phyloP scores from a whole-genome alignment of 2,113 vertebrate species.

The Zingel zingel region DNA sequence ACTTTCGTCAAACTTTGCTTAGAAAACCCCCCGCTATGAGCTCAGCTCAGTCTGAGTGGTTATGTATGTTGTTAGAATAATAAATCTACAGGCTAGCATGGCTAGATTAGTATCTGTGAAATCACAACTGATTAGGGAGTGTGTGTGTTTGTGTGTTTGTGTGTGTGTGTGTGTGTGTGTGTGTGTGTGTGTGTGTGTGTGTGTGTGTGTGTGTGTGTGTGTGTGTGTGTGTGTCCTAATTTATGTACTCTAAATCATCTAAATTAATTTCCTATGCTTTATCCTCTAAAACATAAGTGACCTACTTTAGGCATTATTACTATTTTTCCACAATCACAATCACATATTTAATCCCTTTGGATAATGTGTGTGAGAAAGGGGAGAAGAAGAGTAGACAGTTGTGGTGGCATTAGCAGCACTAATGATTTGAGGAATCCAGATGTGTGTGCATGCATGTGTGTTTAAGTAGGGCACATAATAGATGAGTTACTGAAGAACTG shows the following conservation, averaged over 20 bases:
- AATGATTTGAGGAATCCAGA: constrained; percentile 47
- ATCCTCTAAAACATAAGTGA: constrained; percentile 77
- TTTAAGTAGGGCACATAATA: background rate
- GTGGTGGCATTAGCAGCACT: constrained; percentile 49
- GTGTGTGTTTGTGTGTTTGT: constrained; percentile 47
- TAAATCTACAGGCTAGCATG: constrained; percentile 34
- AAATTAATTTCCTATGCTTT: constrained; percentile 76
- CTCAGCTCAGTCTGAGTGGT: background rate
- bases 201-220: constrained; percentile 51
- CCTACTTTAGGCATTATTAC: constrained; percentile 73
- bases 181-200: constrained; percentile 44
- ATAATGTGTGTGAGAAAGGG: constrained; percentile 33
- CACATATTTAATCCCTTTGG: constrained; percentile 51
- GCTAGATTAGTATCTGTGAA: constrained; percentile 73
- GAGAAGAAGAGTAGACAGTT: constrained; percentile 28
- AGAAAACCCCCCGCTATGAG: background rate
- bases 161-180: constrained; percentile 50
- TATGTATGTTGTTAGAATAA: constrained; percentile 59
- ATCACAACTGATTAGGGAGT: constrained; percentile 67
- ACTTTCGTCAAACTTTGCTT: constrained; percentile 1
- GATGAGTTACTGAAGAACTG: constrained; percentile 22
- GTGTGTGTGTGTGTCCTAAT: constrained; percentile 62
- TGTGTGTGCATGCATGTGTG: constrained; percentile 23
- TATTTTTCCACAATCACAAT: constrained; percentile 52
- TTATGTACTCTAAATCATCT: constrained; percentile 64